Evolutionary conservation across 2,888 invertebrate species (phyloP).

Genomic region (Phengaris arion): DNA sequence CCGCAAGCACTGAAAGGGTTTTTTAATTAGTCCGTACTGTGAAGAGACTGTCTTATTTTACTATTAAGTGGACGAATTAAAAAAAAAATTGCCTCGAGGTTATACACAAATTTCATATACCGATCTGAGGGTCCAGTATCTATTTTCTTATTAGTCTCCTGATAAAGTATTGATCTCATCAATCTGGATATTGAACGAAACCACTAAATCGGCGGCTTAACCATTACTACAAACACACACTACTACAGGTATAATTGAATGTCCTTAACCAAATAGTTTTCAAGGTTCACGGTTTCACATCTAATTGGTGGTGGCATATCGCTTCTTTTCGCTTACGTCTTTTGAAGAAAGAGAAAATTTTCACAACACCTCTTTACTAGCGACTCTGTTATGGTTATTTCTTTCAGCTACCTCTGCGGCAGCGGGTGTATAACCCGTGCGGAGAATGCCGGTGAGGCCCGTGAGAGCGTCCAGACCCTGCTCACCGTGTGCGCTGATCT

Average conservation of each 20-base stretch:
- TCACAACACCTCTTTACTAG: not conserved
- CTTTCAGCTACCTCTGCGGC: conserved; percentile 66
- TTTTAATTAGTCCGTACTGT: conserved; percentile 26
- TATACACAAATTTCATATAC: not conserved
- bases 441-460: conserved; percentile 56
- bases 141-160: too few relatives aligned
- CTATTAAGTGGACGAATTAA: conserved; percentile 21
- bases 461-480: conserved; percentile 61
- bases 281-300: too few relatives aligned
- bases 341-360: too few relatives aligned
- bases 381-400: conserved; percentile 37
- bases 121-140: too few relatives aligned
- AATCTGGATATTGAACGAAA: too few relatives aligned
- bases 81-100: not conserved
- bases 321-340: too few relatives aligned
- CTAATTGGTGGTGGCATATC: too few relatives aligned
- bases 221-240: too few relatives aligned
- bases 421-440: conserved; percentile 56
- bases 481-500: conserved; percentile 64
- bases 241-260: too few relatives aligned
- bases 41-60: conserved; percentile 24
- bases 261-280: too few relatives aligned
- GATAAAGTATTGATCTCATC: too few relatives aligned
- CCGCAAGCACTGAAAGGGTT: conserved; percentile 30
- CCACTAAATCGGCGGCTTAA: too few relatives aligned